Conservation (phyloP, 1,140 invertebrate genomes). For the Bombus polaris region DNA sequence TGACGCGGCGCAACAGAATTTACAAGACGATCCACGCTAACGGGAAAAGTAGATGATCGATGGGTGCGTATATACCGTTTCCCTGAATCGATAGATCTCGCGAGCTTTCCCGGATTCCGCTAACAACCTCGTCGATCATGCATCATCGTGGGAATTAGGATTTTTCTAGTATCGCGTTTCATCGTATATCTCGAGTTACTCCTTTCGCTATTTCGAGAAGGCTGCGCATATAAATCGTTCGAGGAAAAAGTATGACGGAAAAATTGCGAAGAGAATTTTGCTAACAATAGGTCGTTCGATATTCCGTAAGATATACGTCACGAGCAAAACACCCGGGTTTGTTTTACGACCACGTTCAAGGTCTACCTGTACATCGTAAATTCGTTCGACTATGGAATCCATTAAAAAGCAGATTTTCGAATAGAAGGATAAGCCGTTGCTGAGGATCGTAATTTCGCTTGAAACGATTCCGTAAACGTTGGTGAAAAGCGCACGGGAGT, state of each 20-base stretch:
- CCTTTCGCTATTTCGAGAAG: background rate
- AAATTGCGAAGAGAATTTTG: background rate
- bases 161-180: background rate
- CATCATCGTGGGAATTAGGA: background rate
- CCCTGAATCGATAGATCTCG: conserved; percentile 19
- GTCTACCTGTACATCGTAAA: conserved; percentile 57
- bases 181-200: background rate
- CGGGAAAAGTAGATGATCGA: conserved; percentile 61
- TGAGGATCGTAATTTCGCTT: background rate
- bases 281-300: conserved; percentile 41
- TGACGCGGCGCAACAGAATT: conserved; percentile 52
- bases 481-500: conserved; percentile 6
- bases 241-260: background rate
- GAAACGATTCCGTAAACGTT: background rate
- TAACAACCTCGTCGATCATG: background rate
- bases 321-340: conserved; percentile 18
- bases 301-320: background rate
- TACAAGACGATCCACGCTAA: conserved; percentile 35
- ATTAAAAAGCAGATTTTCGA: conserved; percentile 31
- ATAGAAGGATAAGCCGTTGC: background rate
- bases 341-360: conserved; percentile 55
- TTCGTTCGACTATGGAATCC: conserved; percentile 8
- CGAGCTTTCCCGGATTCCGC: conserved; percentile 13
- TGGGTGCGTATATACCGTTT: conserved; percentile 55
- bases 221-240: too few relatives aligned